phyloP scores from a whole-genome alignment of 2,797 vertebrate genomes.

The Centroberyx gerrardi region DNA sequence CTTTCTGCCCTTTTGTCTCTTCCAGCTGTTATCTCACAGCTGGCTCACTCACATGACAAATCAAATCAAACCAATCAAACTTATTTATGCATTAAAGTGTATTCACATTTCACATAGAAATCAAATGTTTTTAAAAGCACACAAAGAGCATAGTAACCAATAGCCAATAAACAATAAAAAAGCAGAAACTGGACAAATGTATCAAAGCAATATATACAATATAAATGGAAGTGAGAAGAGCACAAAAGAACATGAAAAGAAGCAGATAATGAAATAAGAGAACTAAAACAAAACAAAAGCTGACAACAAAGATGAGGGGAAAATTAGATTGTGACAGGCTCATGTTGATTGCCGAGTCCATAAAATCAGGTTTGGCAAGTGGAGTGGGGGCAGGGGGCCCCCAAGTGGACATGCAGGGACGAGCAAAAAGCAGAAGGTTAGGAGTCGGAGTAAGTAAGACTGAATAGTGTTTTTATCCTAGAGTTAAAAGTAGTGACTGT shows the following conservation, averaged over 20 bases:
- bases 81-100: background rate
- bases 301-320: too few species aligned
- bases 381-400: conserved; percentile 63
- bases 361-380: background rate
- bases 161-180: background rate
- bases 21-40: conserved; percentile 14
- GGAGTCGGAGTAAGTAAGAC: background rate
- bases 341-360: too few species aligned
- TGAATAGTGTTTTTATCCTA: conserved; percentile 4
- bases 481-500: background rate
- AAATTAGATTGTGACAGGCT: too few species aligned
- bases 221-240: background rate
- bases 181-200: background rate
- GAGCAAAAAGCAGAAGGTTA: conserved; percentile 9
- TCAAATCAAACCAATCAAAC: background rate
- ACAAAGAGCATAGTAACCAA: too few species aligned
- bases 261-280: conserved; percentile 42
- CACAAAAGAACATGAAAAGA: conserved; percentile 8
- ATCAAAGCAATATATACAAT: too few species aligned
- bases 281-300: conserved; percentile 2
- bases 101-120: too few species aligned
- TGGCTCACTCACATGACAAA: background rate
- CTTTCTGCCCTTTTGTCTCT: conserved; percentile 9
- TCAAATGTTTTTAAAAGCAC: too few species aligned
- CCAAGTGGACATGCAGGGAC: conserved; percentile 59